Evolutionary conservation across 2,888 invertebrate species (phyloP), one percentile per base, ranked within the genome.

Genomic region (Drosophila quinaria): DNA sequence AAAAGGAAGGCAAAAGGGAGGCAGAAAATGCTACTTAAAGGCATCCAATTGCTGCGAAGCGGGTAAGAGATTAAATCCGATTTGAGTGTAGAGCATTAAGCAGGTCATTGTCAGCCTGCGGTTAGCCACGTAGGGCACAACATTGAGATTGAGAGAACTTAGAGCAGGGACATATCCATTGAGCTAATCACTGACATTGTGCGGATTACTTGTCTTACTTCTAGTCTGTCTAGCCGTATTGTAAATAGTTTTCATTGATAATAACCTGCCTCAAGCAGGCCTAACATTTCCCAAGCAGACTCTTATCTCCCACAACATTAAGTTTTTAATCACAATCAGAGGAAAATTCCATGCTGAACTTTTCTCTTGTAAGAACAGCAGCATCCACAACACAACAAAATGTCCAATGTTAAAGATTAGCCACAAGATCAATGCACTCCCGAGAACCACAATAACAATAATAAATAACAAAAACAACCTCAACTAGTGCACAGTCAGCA

Each of bases 1-100:
- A 37, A 29, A 25, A 35, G 13, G 19, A 37, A 11, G 8, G n/a
- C 25, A 52, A 61, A 39, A 61, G 44, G 44, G 44, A 54, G 44
- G 46, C 44, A 52, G 51, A 70, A 73, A 74, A 89, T 89, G 89
- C 66, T 90, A 54, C 66, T 90, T 55, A 88, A 80, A 78, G 88
- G 84, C 70, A 70, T 87, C 6, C 89, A 85, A 65, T 56, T 90
- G 67, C 59, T 90, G 50, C 81, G 80, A 54, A 59, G 69, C 78
- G 75, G 89, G 89, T 89, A 70, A 78, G 89, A n/a, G 77, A 5
- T 50, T 44, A 42, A 52, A 70, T 62, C 42, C 15, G 35, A 37
- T 25, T 47, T 19, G 22, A 56, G 44, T 46, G 41, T 49, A 29
- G 51, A 37, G 11, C 54, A 70, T 59, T 61, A 71, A 66, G 76